These are phyloP conservation scores for Orius insidiosus DNA, from an alignment of 1,140 invertebrate species.

Conservation along the genomic window DNA sequence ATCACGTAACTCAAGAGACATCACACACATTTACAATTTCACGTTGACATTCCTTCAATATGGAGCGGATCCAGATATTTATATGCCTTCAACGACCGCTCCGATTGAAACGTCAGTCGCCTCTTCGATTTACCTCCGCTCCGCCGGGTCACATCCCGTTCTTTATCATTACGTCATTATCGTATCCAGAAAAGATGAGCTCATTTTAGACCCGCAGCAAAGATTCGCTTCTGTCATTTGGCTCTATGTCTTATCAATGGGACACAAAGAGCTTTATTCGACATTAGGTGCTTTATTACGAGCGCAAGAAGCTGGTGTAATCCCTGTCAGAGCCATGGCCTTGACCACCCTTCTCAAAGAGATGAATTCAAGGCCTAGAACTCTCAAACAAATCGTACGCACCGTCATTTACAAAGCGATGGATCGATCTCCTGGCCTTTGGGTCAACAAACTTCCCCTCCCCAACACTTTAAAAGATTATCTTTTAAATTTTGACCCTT, in stretches of 20 bases:
- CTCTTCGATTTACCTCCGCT: slow-evolving; percentile 13
- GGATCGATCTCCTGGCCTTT: slow-evolving; percentile 37
- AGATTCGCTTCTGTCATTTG: slow-evolving; percentile 43
- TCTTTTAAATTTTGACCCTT: slow-evolving; percentile 44
- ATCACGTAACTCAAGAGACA: slow-evolving; percentile 41
- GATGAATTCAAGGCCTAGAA: slow-evolving; percentile 40
- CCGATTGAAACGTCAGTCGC: slow-evolving; percentile 16
- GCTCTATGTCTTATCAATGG: slow-evolving; percentile 49
- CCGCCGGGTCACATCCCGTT: slow-evolving; percentile 21
- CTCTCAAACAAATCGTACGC: slow-evolving; percentile 44
- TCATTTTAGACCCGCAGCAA: slow-evolving; percentile 41
- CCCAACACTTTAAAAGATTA: slow-evolving; percentile 52
- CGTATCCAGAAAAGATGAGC: slow-evolving; percentile 45
- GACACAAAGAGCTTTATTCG: slow-evolving; percentile 41
- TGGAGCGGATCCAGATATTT: slow-evolving; percentile 42
- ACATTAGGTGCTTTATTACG: slow-evolving; percentile 39
- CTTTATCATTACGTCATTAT: slow-evolving; percentile 50
- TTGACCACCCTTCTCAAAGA: slow-evolving; percentile 39
- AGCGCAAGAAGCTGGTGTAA: slow-evolving; percentile 44
- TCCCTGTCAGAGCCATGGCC: slow-evolving; percentile 41
- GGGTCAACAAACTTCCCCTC: slow-evolving; percentile 45
- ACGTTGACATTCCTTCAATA: slow-evolving; percentile 42
- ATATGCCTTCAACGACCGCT: slow-evolving; percentile 19
- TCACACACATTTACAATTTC: slow-evolving; percentile 49
- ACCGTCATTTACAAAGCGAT: slow-evolving; percentile 44